A percentile compares a stretch with the other conserved stretches of the same genome.
These are phyloP conservation scores for Brassicogethes aeneus DNA, from an alignment of 2,888 invertebrate species.

Conservation along the genomic window DNA sequence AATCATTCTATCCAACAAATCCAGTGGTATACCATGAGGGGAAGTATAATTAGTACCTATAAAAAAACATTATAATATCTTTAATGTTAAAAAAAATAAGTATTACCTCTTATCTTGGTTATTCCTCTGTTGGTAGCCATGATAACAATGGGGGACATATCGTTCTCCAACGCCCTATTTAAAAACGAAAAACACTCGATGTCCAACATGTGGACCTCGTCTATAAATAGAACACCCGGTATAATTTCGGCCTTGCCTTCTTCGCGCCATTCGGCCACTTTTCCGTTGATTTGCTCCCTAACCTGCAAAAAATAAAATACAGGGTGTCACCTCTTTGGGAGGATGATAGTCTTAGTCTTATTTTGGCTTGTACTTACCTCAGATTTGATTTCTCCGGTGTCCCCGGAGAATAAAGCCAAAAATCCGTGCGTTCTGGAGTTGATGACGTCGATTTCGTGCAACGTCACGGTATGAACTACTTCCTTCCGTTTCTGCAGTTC, in stretches of 20 bases:
- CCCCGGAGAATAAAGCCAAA: slow-evolving; percentile 94
- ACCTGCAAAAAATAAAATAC: too few relatives aligned
- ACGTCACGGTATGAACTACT: slow-evolving; percentile 93
- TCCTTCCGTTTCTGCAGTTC: slow-evolving; percentile 97
- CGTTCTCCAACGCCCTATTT: slow-evolving; percentile 93
- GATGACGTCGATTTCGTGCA: slow-evolving; percentile 99
- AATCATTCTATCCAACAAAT: slow-evolving; percentile 89
- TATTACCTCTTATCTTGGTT: slow-evolving; percentile 86
- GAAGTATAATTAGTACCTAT: slow-evolving; percentile 66
- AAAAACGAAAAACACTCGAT: slow-evolving; percentile 98
- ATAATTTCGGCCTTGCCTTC: slow-evolving; percentile 99
- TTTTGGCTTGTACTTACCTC: too few relatives aligned
- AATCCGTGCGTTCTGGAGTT: slow-evolving; percentile 98
- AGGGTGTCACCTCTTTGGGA: too few relatives aligned
- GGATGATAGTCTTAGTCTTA: too few relatives aligned
- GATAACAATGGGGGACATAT: slow-evolving; percentile 95
- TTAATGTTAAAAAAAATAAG: too few relatives aligned
- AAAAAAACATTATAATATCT: too few relatives aligned
- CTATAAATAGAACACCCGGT: slow-evolving; percentile 94
- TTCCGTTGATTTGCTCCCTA: slow-evolving; percentile 97
- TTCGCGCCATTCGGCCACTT: slow-evolving; percentile 93
- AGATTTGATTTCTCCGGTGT: slow-evolving; percentile 96
- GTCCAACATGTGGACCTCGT: slow-evolving; percentile 98
- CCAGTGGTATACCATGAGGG: slow-evolving; percentile 96
- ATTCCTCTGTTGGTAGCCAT: slow-evolving; percentile 98